phyloP scores from a whole-genome alignment of 2,888 invertebrate genomes.

The Hesperia comma region DNA sequence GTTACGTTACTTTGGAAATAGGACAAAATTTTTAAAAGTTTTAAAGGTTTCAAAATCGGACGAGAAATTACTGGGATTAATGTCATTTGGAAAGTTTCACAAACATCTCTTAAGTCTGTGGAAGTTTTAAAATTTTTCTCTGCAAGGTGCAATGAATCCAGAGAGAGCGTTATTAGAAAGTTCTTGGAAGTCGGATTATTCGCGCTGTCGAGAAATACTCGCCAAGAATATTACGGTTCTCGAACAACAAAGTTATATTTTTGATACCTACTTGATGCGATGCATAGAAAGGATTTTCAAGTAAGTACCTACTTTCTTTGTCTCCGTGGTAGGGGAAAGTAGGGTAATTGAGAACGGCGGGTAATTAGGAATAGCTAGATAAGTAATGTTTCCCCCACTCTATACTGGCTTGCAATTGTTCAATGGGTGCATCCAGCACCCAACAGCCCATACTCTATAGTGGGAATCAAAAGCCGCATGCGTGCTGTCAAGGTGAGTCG shows the following conservation, averaged over 20 bases:
- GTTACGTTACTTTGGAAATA: slow-evolving; percentile 15
- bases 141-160: slow-evolving; percentile 76
- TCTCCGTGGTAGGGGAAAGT: background rate
- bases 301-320: slow-evolving; percentile 2
- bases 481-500: too few relatives aligned
- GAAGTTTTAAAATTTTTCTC: slow-evolving; percentile 53
- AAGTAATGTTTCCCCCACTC: too few relatives aligned
- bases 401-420: too few relatives aligned
- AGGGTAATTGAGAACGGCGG: too few relatives aligned
- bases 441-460: too few relatives aligned
- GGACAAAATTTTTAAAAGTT: slow-evolving; percentile 36
- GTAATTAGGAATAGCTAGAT: too few relatives aligned
- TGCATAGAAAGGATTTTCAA: slow-evolving; percentile 5
- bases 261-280: slow-evolving; percentile 14
- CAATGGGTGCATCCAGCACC: too few relatives aligned
- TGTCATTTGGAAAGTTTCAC: slow-evolving; percentile 44
- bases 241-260: slow-evolving; percentile 31
- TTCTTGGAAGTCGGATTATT: slow-evolving; percentile 64
- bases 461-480: too few relatives aligned
- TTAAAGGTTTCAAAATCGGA: slow-evolving; percentile 43
- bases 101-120: slow-evolving; percentile 42
- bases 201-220: slow-evolving; percentile 35
- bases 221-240: slow-evolving; percentile 31
- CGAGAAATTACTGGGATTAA: slow-evolving; percentile 45
- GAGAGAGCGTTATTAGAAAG: slow-evolving; percentile 72